Base-by-base conservation (phyloP, 2,113 vertebrate genomes). In the Cyanoramphus novaezelandiae region DNA sequence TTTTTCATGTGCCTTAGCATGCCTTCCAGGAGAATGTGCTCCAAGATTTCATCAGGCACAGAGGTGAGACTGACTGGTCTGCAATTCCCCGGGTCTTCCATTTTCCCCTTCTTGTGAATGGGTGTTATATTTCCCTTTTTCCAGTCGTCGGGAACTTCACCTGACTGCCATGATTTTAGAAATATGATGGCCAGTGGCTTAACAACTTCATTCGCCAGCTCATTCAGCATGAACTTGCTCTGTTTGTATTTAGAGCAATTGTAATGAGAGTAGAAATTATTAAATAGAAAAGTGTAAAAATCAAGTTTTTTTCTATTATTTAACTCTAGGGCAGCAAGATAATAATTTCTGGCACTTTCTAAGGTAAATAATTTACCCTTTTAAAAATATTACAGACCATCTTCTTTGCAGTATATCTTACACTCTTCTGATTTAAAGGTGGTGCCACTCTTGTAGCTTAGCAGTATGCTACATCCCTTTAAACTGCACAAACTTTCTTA, bases 341-440 rank as follows among this genome's bases (percentile, higher is more conserved):
- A 71, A 11, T 63, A 3, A 46, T 37, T 86, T 81, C 63, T 46
- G 41, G 15, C 11, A 76, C 20, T 57, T 80, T 55, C 23, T 76
- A 37, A 25, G 33, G 7, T 13, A 82, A 86, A 41, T 72, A 16
- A 39, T 55, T 64, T 72, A 39, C 9, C 3, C 5, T 71, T 55
- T 55, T 13, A 52, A 47, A 87, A 86, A 31, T 1, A 1, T 55
- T 39, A n/a, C 25, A 47, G 12, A 41, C 10, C 2, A 0, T 28
- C 13, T 19, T 85, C 39, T 79, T 87, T 90, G 8, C 27, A 37
- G 27, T 69, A 62, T 12, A 3, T 37, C 88, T 93, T 76, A 59
- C 85, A 85, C 8, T 71, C 15, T 55, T 49, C 21, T 78, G 6
- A 33, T 62, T 14, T 82, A 65, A 77, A 87, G 39, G 17, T 17